Percentiles rank a stretch among this genome's conserved stretches.
These are phyloP conservation scores for Hemistola chrysoprasaria DNA, from an alignment of 2,888 invertebrate species.

Conservation along the genomic window DNA sequence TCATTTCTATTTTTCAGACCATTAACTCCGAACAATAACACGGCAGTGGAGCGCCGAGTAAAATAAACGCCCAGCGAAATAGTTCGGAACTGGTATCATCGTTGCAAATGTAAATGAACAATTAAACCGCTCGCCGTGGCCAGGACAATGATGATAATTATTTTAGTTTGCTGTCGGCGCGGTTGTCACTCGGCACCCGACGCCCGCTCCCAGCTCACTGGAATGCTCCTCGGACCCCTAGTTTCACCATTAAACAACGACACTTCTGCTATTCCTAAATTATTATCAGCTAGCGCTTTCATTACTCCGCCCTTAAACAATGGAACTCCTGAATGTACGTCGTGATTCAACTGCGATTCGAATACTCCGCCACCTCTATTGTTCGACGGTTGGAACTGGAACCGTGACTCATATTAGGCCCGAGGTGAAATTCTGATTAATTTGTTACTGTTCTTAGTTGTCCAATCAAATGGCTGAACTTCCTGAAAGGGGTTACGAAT, in stretches of 20 bases:
- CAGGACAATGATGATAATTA: slow-evolving; percentile 81
- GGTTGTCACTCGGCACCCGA: slow-evolving; percentile 64
- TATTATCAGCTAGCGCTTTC: slow-evolving; percentile 80
- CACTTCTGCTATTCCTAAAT: slow-evolving; percentile 82
- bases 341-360: slow-evolving; percentile 76
- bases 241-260: slow-evolving; percentile 77
- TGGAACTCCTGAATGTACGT: slow-evolving; percentile 75
- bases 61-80: slow-evolving; percentile 75
- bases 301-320: slow-evolving; percentile 76
- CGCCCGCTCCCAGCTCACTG: slow-evolving; percentile 55
- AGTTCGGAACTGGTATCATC: slow-evolving; percentile 80
- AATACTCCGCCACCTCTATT: slow-evolving; percentile 59
- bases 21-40: slow-evolving; percentile 77
- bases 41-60: slow-evolving; percentile 64
- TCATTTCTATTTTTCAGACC: slow-evolving; percentile 79
- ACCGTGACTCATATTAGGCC: slow-evolving; percentile 75
- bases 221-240: slow-evolving; percentile 74
- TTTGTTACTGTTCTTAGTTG: slow-evolving; percentile 71
- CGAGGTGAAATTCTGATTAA: slow-evolving; percentile 80
- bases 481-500: slow-evolving; percentile 55
- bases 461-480: slow-evolving; percentile 55
- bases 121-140: slow-evolving; percentile 78
- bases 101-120: slow-evolving; percentile 82
- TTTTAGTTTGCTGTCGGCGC: slow-evolving; percentile 79
- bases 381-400: slow-evolving; percentile 67